Base-by-base conservation (phyloP, 2,113 vertebrate species). In the Chitala chitala region DNA sequence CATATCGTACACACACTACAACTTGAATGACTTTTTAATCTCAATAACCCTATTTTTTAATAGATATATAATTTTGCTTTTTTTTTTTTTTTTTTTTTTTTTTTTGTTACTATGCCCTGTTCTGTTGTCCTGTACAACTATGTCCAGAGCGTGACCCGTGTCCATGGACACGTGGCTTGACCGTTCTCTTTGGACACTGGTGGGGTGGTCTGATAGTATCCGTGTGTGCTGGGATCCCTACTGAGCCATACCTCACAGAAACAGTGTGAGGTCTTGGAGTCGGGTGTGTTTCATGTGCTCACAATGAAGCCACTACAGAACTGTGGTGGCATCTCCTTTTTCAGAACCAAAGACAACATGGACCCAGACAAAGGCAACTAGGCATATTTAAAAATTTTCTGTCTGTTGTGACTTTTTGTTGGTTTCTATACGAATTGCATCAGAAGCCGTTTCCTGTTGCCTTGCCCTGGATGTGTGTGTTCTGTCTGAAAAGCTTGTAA, bases 281-380 rank as follows among this genome's bases (percentile, higher is more conserved):
- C n/a, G n/a, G 59, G 59, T 29, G 13, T 7, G 36, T 63, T 63
- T 63, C 29, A n/a, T 15, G 55, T 26, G 42, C 10, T 38, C 44
- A 36, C 26, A 26, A 33, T 12, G 40, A n/a, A 38, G 15, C 71
- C 24, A 26, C 5, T 10, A 42, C 22, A 2, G 24, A 58, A 38
- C 48, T 1, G 50, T 51, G 29, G 31, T 48, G 24, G 53, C n/a
- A 63, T 59, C 46, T 78, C 66, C 22, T 59, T 79, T 12, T 53
- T 63, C 55, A 66, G 66, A 79, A 77, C 80, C 77, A 82, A 85
- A 85, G 80, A 70, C 63, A 31, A 26, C 36, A 17, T 36, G 46
- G 33, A 12, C 48, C 7, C 24, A 33, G 53, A 51, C 26, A 22
- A 26, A 33, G 29, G 68, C 29, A 29, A 51, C 48, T 33, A 8